Base-by-base conservation (phyloP, 2,113 vertebrate species). In the Cyrtonyx montezumae region DNA sequence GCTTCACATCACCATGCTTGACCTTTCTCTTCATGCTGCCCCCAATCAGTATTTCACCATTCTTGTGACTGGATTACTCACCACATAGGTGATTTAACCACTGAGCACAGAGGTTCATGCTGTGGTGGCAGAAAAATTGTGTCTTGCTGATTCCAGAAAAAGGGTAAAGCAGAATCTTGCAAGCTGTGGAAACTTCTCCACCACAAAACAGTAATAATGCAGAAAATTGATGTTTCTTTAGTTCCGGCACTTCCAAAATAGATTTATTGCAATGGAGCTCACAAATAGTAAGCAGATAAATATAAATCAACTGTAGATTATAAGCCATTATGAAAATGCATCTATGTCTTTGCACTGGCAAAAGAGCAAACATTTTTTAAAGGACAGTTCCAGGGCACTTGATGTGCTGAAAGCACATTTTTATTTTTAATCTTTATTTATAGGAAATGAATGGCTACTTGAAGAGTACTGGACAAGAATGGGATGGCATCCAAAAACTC, bases 401-500 rank as follows among this genome's bases (percentile, higher is more conserved):
- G 9, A 30, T 26, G 17, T 6, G 7, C 20, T 30, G 12, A 61
- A 2, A 25, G 15, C 8, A 11, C 55, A n/a, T 56, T n/a, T 46
- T 23, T 26, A 8, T 30, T 59, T 59, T 23, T 8, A 59, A 11
- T 8, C 5, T 36, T 53, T 58, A 43, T 56, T 61, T 58, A 26
- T 1, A 30, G 13, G 19, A 65, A 56, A 62, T 2, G 2, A 49
- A 28, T 4, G 8, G 9, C 6, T 66, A 9, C 25, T 51, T 66
- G 16, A 65, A 34, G 3, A 49, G 10, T 2, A 28, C 0, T 9
- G 22, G 22, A 5, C 5, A 34, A 23, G 18, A 84, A 59, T 0
- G 1, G 6, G 43, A 34, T 1, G 2, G 11, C 6, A 66, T 0
- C 18, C 7, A 19, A 63, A 36, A 8, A 0, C 36, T 1, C 59